These are phyloP conservation scores for Lepus townsendii DNA, from an alignment of 2,797 vertebrate species.

Conservation along the genomic window DNA sequence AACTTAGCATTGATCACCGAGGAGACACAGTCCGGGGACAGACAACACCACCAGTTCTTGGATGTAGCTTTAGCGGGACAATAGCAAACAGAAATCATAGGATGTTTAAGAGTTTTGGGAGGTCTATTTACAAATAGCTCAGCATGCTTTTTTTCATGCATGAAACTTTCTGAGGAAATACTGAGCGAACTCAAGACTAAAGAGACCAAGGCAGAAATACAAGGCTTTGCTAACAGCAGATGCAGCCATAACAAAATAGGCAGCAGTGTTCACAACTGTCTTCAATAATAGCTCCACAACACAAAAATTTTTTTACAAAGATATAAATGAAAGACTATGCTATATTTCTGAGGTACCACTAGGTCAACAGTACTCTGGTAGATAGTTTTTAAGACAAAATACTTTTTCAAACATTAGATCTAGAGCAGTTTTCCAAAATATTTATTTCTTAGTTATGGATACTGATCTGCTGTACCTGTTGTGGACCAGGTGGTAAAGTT, in stretches of 20 bases:
- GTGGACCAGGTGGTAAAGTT: background rate
- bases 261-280: background rate
- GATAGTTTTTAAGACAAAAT: slow-evolving; percentile 56
- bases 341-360: background rate
- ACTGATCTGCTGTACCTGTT: background rate
- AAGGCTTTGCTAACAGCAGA: background rate
- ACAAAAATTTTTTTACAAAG: slow-evolving; percentile 21
- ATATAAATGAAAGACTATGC: background rate
- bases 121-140: background rate
- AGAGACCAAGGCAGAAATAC: background rate
- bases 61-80: background rate
- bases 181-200: background rate
- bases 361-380: background rate
- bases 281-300: background rate
- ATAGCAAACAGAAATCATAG: slow-evolving; percentile 21
- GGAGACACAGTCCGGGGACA: slow-evolving; percentile 8
- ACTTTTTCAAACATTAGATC: slow-evolving; percentile 37
- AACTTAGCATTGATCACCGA: background rate
- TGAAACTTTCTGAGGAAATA: slow-evolving; percentile 26
- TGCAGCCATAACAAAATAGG: slow-evolving; percentile 10
- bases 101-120: background rate
- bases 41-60: background rate
- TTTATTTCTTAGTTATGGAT: slow-evolving; percentile 34
- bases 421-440: slow-evolving; percentile 16
- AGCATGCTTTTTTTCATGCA: background rate